A percentile compares a stretch with the other conserved stretches of the same genome.
These are phyloP conservation scores for Drosophila stalkeri DNA, from an alignment of 2,888 invertebrate species.

Conservation along the genomic window DNA sequence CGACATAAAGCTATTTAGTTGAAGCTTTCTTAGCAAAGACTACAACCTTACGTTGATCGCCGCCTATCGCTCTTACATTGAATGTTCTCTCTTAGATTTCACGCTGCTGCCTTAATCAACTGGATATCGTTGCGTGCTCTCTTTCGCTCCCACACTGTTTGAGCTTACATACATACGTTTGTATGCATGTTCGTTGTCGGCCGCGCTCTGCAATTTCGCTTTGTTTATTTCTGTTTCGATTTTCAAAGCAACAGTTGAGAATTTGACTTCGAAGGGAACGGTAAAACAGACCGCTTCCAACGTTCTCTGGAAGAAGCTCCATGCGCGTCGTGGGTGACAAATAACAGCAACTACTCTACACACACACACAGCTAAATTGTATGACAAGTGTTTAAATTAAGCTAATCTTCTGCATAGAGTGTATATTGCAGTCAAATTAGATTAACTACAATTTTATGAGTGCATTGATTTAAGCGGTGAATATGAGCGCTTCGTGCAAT, in stretches of 20 bases:
- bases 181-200: neutral
- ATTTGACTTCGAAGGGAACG: conserved; percentile 54
- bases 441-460: conserved; percentile 1
- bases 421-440: conserved; percentile 8
- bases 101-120: conserved; percentile 3
- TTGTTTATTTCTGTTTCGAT: conserved; percentile 68
- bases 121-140: conserved; percentile 36
- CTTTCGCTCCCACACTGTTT: conserved; percentile 22
- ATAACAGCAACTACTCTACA: conserved; percentile 11
- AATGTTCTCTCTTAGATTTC: conserved; percentile 14
- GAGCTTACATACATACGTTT: neutral
- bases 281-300: conserved; percentile 56
- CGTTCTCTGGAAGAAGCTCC: conserved; percentile 37
- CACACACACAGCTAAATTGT: conserved; percentile 20
- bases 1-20: neutral
- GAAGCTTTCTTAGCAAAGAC: conserved; percentile 19
- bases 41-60: conserved; percentile 29
- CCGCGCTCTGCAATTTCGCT: conserved; percentile 51
- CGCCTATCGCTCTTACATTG: neutral
- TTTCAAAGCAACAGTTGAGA: conserved; percentile 66
- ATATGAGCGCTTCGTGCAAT: neutral
- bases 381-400: conserved; percentile 31
- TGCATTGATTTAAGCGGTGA: conserved; percentile 10
- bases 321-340: conserved; percentile 59
- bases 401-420: conserved; percentile 9